phyloP scores from a whole-genome alignment of 2,113 vertebrate species.

The Xenopus tropicalis region DNA sequence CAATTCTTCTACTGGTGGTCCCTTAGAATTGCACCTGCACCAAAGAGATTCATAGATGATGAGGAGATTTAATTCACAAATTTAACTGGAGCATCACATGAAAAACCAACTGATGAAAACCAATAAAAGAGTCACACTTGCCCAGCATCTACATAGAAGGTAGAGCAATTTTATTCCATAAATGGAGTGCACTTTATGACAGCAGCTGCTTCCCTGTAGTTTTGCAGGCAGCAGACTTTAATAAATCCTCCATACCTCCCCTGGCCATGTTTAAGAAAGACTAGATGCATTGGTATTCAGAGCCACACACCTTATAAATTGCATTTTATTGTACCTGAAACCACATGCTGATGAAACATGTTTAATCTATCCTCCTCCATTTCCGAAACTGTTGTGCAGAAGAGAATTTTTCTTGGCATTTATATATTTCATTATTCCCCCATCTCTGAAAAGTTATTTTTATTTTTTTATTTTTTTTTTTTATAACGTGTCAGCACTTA shows the following conservation, averaged over 20 bases:
- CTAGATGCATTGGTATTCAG: constrained; percentile 72
- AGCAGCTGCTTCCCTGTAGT: constrained; percentile 18
- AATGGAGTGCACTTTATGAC: constrained; percentile 16
- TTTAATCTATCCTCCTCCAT: constrained; percentile 21
- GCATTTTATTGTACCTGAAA: constrained; percentile 30
- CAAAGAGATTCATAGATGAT: no score
- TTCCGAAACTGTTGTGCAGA: constrained; percentile 21
- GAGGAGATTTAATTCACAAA: no score
- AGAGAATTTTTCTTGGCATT: no score
- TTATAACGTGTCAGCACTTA: constrained; percentile 18
- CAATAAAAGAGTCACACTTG: no score
- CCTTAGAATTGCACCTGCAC: no score
- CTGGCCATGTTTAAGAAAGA: neutral
- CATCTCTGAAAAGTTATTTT: neutral
- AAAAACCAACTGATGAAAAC: no score
- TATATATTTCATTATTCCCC: no score
- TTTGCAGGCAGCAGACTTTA: neutral
- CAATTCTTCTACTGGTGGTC: no score
- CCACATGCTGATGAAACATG: constrained; percentile 23
- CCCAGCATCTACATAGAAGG: neutral
- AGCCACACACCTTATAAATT: constrained; percentile 26
- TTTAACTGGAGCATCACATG: no score
- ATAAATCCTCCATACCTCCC: constrained; percentile 34
- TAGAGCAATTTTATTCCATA: constrained; percentile 31
- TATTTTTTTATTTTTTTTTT: neutral